Percentiles rank a stretch among this genome's conserved stretches.
Conservation (phyloP, 30 jellyfish, hydroid and myxozoan genomes). For the Aurelia aurita complex sp. Pacific region DNA sequence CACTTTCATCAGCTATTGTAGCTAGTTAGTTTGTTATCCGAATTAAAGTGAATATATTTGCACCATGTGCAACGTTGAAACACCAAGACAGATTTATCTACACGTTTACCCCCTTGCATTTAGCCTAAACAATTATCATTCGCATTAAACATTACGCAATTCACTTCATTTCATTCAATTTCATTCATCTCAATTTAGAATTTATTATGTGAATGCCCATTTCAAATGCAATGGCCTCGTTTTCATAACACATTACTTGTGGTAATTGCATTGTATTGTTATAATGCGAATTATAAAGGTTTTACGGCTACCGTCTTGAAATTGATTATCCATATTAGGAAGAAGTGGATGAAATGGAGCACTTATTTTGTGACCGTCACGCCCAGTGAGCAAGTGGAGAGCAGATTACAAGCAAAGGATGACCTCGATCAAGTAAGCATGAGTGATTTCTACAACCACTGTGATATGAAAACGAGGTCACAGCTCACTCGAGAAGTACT, state of each 20-base stretch:
- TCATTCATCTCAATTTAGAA: no score
- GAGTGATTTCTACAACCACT: constrained; percentile 44
- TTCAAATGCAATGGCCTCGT: constrained; percentile 59
- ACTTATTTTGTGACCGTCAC: constrained; percentile 78
- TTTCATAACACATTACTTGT: constrained; percentile 38
- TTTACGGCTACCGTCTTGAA: constrained; percentile 68
- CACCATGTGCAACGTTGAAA: no score
- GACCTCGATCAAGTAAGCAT: constrained; percentile 72
- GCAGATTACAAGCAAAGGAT: constrained; percentile 70
- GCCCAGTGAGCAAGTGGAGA: constrained; percentile 78
- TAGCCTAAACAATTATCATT: no score
- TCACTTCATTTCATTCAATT: no score
- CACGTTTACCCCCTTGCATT: no score
- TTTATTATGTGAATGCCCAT: not conserved
- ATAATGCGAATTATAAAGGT: not conserved
- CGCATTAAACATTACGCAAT: no score
- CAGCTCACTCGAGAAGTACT: not conserved
- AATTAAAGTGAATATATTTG: no score
- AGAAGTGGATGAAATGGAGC: constrained; percentile 94
- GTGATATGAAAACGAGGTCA: constrained; percentile 61
- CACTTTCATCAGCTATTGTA: no score
- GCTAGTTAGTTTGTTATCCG: no score
- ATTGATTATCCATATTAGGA: constrained; percentile 68
- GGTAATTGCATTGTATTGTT: constrained; percentile 4
- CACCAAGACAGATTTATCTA: no score